Base-by-base conservation (phyloP, 2,888 invertebrate species). In the Urechis unicinctus region DNA sequence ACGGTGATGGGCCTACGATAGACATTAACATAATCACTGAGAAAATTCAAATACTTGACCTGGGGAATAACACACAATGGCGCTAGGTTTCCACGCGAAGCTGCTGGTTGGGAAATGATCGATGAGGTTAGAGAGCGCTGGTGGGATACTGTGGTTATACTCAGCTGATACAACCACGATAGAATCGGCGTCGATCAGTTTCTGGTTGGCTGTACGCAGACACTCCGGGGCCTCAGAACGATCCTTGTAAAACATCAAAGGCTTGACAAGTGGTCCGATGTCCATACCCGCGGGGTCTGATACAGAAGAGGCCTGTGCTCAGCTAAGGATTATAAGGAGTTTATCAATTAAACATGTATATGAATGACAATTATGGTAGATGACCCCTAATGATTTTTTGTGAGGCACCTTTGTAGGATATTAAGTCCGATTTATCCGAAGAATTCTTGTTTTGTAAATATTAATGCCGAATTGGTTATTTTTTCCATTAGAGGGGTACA, bases 61-160 rank as follows among this genome's bases (percentile, higher is more conserved):
- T 58, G 66, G 56, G 6, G 73, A 73, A 50, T 74, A 74, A 25
- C 68, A 66, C 21, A 74, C 69, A 26, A 74, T 69, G 3, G 66
- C 72, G 57, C 69, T 68, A 0, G 74, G 72, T 57, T 69, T 68
- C 57, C 73, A 78, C 17, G 70, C 61, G 59, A 66, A 81, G 43
- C 72, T 65, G n/a, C 70, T 67, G 2, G 73, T 70, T 2, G 78
- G 73, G 56, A 81, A 81, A 61, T 81, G 78, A 64, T 79, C 75
- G 61, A 81, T 47, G 68, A 80, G 66, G 62, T 79, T 79, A 45
- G 72, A 59, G n/a, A 81, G 71, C 0, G 79, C 80, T 21, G 81
- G 79, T 1, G 80, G 79, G 36, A 80, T 69, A 42, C 69, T 68
- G 65, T 76, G 74, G 63, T 80, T 80, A 58, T 74, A 75, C 57